Evolutionary conservation across 1,140 invertebrate genomes (phyloP).

Genomic region (Cydia amplana): DNA sequence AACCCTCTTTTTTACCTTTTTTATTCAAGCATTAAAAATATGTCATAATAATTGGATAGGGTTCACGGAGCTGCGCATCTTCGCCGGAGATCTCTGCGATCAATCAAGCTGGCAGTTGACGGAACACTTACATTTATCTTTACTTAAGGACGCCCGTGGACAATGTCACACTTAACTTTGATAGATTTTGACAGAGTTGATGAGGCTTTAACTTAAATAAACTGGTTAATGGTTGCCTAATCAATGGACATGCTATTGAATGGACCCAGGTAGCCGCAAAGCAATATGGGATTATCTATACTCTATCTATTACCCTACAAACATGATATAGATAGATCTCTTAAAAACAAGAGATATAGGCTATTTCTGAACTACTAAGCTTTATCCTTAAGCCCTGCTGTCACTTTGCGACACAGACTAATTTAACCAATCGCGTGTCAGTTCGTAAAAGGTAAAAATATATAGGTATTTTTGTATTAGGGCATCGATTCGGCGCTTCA

Average conservation of each 20-base stretch:
- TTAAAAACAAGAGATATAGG: too few relatives aligned
- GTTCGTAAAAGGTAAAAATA: too few relatives aligned
- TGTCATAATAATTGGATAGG: conserved; percentile 47
- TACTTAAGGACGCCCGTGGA: conserved; percentile 37
- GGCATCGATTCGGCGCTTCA: too few relatives aligned
- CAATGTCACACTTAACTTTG: conserved; percentile 31
- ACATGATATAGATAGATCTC: too few relatives aligned
- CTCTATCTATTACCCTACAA: too few relatives aligned
- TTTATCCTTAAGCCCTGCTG: too few relatives aligned
- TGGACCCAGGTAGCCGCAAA: neutral
- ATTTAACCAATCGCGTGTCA: too few relatives aligned
- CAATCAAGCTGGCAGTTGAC: conserved; percentile 63
- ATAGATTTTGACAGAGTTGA: conserved; percentile 32
- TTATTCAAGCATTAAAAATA: conserved; percentile 18
- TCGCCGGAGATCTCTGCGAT: conserved; percentile 52
- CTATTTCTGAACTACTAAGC: too few relatives aligned
- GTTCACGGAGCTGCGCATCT: conserved; percentile 39
- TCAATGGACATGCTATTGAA: neutral
- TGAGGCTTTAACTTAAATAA: conserved; percentile 20
- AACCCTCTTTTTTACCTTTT: neutral
- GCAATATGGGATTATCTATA: neutral
- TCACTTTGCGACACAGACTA: too few relatives aligned
- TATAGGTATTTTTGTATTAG: too few relatives aligned
- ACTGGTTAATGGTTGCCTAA: conserved; percentile 12
- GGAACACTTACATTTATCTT: conserved; percentile 67